Evolutionary conservation across 2,888 invertebrate genomes (phyloP), one percentile per base, ranked within the genome.

Genomic region (Nomada goodeniana): DNA sequence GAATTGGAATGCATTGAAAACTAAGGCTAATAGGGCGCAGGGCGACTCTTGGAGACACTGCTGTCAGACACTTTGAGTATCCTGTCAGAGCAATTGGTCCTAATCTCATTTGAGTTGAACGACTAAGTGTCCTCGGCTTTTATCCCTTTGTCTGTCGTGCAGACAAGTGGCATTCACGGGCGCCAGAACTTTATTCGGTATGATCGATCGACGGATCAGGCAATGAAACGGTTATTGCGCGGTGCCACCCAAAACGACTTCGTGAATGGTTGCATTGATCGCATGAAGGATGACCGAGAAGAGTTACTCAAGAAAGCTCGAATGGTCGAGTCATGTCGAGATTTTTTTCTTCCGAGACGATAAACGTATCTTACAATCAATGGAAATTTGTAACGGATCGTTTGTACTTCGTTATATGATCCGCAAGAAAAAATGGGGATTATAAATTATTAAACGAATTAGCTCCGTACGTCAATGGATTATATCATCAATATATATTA

Each of bases 31-130:
- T 29, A 44, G n/a, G 15, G 18, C 60, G 60, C 42, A 70, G 57
- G 20, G 69, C 47, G 80, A 82, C 67, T 83, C 83, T 79, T 79
- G 79, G 82, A 86, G 88, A 76, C 36, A 36, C 71, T 83, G 84
- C 82, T 81, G 86, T 86, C 84, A 86, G 68, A 76, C 87, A 76
- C 86, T 86, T 83, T 67, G 76, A 83, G 80, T 83, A 84, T 89
- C 84, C 89, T 89, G 89, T 88, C 91, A 84, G 82, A 82, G 88
- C 90, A 90, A 91, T 91, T 90, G 91, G 77, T 82, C 86, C 88
- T 92, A 91, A 92, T 92, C 91, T 90, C 88, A 89, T 92, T 92
- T 90, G 84, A 80, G 55, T 76, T 85, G 77, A 83, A 85, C 88
- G 68, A 80, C 70, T 82, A 85, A 83, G 81, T 83, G 79, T 87